Percentiles rank a stretch among this genome's conserved stretches.
Evolutionary conservation across 2,797 vertebrate genomes (phyloP).

Genomic region (Microctenopoma stevenorrisi): DNA sequence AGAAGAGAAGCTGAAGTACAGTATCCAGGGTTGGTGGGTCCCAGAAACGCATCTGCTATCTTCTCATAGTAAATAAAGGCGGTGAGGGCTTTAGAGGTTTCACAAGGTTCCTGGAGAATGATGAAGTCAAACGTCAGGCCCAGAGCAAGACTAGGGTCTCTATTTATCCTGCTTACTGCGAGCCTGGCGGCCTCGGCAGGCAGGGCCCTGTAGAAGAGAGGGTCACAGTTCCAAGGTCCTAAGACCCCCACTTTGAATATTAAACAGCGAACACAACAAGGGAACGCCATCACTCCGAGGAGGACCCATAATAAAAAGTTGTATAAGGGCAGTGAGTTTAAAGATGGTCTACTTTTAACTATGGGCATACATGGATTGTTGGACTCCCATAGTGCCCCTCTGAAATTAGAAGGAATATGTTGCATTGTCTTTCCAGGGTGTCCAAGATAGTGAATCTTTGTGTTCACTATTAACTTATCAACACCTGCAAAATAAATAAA

Average conservation of each 20-base stretch:
- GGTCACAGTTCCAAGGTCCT: slow-evolving; percentile 86
- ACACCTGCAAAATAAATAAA: slow-evolving; percentile 39
- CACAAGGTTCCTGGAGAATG: slow-evolving; percentile 80
- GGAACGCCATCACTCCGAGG: slow-evolving; percentile 79
- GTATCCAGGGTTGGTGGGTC: slow-evolving; percentile 84
- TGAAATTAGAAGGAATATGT: slow-evolving; percentile 72
- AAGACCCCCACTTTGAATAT: slow-evolving; percentile 84
- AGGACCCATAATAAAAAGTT: slow-evolving; percentile 77
- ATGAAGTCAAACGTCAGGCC: slow-evolving; percentile 76
- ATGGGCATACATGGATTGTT: slow-evolving; percentile 59
- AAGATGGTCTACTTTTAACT: slow-evolving; percentile 62
- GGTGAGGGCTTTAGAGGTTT: slow-evolving; percentile 84
- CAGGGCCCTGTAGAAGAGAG: slow-evolving; percentile 76
- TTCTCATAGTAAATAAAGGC: slow-evolving; percentile 79
- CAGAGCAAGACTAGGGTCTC: slow-evolving; percentile 69
- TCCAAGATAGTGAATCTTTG: slow-evolving; percentile 61
- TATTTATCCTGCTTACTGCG: slow-evolving; percentile 80
- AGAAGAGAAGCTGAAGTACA: slow-evolving; percentile 84
- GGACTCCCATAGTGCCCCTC: slow-evolving; percentile 70
- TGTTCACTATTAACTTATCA: slow-evolving; percentile 59
- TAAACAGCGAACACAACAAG: slow-evolving; percentile 78
- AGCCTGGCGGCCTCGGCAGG: slow-evolving; percentile 77
- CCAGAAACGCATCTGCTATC: slow-evolving; percentile 77
- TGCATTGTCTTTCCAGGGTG: slow-evolving; percentile 83
- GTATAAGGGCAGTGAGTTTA: slow-evolving; percentile 65